phyloP scores from a whole-genome alignment of 92 coral and sea anemone genomes.

The Blastomussa wellsi region DNA sequence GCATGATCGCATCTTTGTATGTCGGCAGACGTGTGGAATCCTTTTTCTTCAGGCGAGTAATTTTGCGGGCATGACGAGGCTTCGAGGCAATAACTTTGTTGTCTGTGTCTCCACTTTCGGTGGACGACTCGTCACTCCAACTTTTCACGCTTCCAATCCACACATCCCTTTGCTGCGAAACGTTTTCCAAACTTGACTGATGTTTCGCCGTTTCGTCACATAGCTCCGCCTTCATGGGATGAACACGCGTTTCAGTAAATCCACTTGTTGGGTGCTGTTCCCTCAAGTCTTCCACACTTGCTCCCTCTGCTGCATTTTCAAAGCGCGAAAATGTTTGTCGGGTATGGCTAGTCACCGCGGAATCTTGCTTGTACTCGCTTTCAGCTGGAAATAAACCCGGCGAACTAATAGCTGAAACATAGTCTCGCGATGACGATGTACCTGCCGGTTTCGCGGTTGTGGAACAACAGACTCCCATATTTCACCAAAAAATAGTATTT shows the following conservation, averaged over 20 bases:
- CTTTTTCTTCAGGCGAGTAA: constrained; percentile 6
- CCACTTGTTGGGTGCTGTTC: neutral
- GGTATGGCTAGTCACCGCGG: neutral
- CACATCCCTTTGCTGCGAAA: too few species aligned
- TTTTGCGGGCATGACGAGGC: neutral
- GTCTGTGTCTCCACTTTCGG: neutral
- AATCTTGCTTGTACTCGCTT: neutral
- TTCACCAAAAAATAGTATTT: neutral
- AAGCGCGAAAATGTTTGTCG: neutral
- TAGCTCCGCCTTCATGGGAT: neutral
- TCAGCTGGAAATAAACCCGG: neutral
- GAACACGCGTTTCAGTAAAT: neutral
- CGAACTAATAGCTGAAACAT: neutral
- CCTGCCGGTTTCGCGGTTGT: neutral
- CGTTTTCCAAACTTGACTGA: neutral
- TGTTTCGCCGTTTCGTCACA: neutral
- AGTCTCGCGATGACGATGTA: neutral
- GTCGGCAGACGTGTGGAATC: constrained; percentile 8
- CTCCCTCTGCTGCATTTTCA: neutral
- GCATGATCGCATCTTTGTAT: constrained; percentile 25
- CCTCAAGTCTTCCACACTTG: neutral
- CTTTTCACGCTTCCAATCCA: neutral
- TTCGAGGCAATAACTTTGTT: neutral
- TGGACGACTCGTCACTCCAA: neutral
- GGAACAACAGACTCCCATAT: constrained; percentile 26